Evolutionary conservation across 1,140 invertebrate genomes (phyloP).

Genomic region (Orius laevigatus): DNA sequence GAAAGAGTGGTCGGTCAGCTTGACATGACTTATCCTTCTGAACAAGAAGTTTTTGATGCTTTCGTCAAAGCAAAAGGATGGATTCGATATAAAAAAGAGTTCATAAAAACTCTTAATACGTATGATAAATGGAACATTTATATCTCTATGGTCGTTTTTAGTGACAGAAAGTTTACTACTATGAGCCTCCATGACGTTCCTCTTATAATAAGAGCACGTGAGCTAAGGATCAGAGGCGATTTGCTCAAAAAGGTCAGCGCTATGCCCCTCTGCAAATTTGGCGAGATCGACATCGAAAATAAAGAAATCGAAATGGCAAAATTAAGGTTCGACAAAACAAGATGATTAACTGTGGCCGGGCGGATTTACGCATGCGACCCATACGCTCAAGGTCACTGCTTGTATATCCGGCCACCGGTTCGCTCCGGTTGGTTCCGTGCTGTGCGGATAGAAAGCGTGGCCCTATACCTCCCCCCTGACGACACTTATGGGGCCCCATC

Average conservation of each 20-base stretch:
- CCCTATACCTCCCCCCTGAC: too few species aligned
- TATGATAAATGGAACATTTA: neutral
- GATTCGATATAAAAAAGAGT: conserved; percentile 1
- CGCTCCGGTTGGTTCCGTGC: too few species aligned
- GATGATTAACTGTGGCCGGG: too few species aligned
- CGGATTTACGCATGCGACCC: too few species aligned
- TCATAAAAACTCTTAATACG: neutral
- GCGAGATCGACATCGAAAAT: neutral
- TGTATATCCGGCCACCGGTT: too few species aligned
- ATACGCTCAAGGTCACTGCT: too few species aligned
- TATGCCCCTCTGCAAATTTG: neutral
- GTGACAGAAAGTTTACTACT: too few species aligned
- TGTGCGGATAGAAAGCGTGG: too few species aligned
- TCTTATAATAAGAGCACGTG: too few species aligned
- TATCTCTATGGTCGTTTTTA: neutral
- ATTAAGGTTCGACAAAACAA: neutral
- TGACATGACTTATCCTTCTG: neutral
- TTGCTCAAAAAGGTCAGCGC: neutral
- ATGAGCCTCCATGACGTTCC: too few species aligned
- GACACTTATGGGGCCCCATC: too few species aligned
- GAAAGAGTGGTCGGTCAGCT: neutral
- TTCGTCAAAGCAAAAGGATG: conserved; percentile 1
- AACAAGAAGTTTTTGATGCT: conserved; percentile 6
- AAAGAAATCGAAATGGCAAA: neutral
- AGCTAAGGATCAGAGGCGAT: too few species aligned